phyloP scores from a whole-genome alignment of 2,113 vertebrate species.

The Prietella phreatophila region DNA sequence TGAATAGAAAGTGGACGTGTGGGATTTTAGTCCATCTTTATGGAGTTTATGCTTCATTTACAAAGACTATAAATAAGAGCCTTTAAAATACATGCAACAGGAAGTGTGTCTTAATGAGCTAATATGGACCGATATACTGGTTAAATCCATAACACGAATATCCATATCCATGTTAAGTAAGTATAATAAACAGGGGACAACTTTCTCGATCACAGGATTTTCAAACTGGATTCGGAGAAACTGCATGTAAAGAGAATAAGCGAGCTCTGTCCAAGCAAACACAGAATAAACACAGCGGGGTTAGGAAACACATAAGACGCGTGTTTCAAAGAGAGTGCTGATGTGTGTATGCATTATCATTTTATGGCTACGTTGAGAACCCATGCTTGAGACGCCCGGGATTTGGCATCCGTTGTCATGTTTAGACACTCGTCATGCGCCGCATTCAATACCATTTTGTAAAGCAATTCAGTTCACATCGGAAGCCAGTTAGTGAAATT shows the following conservation, averaged over 20 bases:
- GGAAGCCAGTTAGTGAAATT: too few species aligned
- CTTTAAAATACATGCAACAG: background rate
- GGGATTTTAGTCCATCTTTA: background rate
- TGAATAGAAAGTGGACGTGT: background rate
- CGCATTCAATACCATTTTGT: background rate
- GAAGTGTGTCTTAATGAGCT: background rate
- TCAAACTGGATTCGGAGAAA: background rate
- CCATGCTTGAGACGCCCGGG: background rate
- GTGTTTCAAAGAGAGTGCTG: background rate
- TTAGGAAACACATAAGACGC: background rate
- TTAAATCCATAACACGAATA: too few species aligned
- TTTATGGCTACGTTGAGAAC: background rate
- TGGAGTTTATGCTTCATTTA: background rate
- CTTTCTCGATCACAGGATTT: too few species aligned
- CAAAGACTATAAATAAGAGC: background rate
- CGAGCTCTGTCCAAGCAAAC: background rate
- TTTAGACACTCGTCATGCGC: too few species aligned
- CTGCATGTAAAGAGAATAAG: background rate
- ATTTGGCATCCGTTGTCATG: too few species aligned
- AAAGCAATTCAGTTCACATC: background rate
- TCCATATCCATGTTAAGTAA: too few species aligned
- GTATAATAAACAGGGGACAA: too few species aligned
- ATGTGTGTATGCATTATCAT: background rate
- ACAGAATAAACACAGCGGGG: too few species aligned
- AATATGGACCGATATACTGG: too few species aligned